Percentiles rank a stretch among this genome's conserved stretches.
These are phyloP conservation scores for Eueides isabella DNA, from an alignment of 1,140 invertebrate genomes.

Conservation along the genomic window DNA sequence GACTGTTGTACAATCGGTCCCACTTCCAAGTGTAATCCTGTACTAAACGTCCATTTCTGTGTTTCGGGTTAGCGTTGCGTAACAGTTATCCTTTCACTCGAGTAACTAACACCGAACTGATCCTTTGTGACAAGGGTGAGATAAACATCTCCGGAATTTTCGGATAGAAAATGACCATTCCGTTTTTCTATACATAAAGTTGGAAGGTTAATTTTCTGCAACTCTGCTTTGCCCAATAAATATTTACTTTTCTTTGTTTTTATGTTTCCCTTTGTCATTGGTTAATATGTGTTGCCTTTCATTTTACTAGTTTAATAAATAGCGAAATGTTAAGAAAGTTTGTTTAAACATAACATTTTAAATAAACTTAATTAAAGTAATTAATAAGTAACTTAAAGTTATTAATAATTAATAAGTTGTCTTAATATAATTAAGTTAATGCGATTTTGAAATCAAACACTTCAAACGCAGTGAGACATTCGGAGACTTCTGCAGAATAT, in stretches of 20 bases:
- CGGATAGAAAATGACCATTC: slow-evolving; percentile 31
- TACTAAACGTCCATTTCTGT: slow-evolving; percentile 32
- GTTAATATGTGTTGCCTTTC: not conserved
- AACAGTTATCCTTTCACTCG: slow-evolving; percentile 44
- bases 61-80: slow-evolving; percentile 30
- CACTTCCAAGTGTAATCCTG: slow-evolving; percentile 25
- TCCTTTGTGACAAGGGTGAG: slow-evolving; percentile 52
- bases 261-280: not conserved
- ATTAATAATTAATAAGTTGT: too few relatives aligned
- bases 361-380: too few relatives aligned
- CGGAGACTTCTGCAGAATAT: too few relatives aligned
- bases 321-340: not conserved
- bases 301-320: not conserved
- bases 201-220: slow-evolving; percentile 42
- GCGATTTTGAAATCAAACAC: too few relatives aligned
- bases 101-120: slow-evolving; percentile 47
- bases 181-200: slow-evolving; percentile 32
- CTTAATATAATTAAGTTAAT: too few relatives aligned
- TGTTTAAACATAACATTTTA: too few relatives aligned
- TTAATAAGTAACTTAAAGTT: too few relatives aligned
- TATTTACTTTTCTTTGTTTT: slow-evolving; percentile 22
- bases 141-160: slow-evolving; percentile 48
- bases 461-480: too few relatives aligned
- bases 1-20: slow-evolving; percentile 12
- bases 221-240: slow-evolving; percentile 20